Evolutionary conservation across 2,888 invertebrate genomes (phyloP).

Genomic region (Teleogryllus oceanicus): DNA sequence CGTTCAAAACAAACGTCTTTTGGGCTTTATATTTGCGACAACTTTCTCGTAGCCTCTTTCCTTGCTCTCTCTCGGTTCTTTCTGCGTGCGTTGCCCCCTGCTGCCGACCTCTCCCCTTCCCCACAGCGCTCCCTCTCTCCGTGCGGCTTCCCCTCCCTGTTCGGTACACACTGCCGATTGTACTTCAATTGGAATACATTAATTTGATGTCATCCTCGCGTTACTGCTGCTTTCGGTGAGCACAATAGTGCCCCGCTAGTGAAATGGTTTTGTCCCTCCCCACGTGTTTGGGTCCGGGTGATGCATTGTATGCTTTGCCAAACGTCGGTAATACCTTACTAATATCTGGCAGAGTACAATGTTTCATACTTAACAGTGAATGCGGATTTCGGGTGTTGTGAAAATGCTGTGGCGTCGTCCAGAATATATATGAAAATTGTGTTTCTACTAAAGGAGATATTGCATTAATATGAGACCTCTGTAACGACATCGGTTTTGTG

Average conservation of each 20-base stretch:
- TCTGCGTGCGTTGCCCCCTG: too few relatives aligned
- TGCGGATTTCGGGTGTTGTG: too few relatives aligned
- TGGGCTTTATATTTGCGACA: too few relatives aligned
- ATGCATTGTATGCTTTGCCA: background rate
- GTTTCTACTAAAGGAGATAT: too few relatives aligned
- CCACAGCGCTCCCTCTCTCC: background rate
- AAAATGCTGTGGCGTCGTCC: too few relatives aligned
- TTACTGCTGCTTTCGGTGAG: slow-evolving; percentile 11
- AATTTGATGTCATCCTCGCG: slow-evolving; percentile 18
- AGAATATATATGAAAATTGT: too few relatives aligned
- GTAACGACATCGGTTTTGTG: too few relatives aligned
- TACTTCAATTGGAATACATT: background rate
- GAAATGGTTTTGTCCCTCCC: background rate
- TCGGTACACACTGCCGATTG: background rate
- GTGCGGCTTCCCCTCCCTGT: background rate
- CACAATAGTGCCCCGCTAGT: background rate
- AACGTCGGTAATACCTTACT: background rate
- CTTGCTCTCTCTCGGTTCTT: too few relatives aligned
- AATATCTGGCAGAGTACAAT: background rate
- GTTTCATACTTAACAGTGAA: background rate
- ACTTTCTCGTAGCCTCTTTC: too few relatives aligned
- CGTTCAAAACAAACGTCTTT: too few relatives aligned
- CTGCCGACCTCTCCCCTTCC: background rate
- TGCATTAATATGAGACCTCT: too few relatives aligned
- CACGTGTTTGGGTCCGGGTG: background rate